These are phyloP conservation scores for Ormyrus thymus DNA, from an alignment of 2,888 invertebrate species.

Conservation along the genomic window DNA sequence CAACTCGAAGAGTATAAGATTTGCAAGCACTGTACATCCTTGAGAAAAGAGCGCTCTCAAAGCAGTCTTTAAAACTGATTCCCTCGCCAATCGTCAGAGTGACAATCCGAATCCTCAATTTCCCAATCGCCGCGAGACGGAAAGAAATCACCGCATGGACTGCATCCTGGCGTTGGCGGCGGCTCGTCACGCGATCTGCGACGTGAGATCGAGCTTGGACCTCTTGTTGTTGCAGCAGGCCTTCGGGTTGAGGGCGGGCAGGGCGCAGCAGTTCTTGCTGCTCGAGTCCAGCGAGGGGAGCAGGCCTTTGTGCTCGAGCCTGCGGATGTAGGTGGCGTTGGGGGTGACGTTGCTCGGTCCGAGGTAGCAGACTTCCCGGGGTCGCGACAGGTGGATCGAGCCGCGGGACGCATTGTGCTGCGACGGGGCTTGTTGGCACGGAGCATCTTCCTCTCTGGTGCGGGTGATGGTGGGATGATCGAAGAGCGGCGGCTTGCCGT, in stretches of 20 bases:
- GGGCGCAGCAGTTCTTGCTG: not conserved
- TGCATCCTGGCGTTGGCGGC: not conserved
- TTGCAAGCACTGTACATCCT: too few relatives aligned
- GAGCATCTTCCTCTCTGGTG: slow-evolving; percentile 34
- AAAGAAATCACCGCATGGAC: too few relatives aligned
- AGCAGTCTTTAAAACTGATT: too few relatives aligned
- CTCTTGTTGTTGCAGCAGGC: slow-evolving; percentile 15
- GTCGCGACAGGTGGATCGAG: slow-evolving; percentile 31
- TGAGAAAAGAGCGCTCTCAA: too few relatives aligned
- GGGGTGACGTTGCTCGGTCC: slow-evolving; percentile 65
- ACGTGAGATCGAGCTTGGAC: slow-evolving; percentile 38
- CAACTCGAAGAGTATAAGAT: too few relatives aligned
- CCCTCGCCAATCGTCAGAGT: too few relatives aligned
- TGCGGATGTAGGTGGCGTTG: slow-evolving; percentile 66
- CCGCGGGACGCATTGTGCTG: not conserved
- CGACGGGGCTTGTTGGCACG: slow-evolving; percentile 40
- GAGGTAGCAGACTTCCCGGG: slow-evolving; percentile 62
- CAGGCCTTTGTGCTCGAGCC: slow-evolving; percentile 63
- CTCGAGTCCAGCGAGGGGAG: not conserved
- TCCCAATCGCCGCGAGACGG: too few relatives aligned
- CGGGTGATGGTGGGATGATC: slow-evolving; percentile 46
- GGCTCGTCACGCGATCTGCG: slow-evolving; percentile 41
- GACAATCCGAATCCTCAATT: too few relatives aligned
- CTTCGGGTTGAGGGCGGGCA: slow-evolving; percentile 31
- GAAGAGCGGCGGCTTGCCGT: not conserved